Evolutionary conservation across 2,888 invertebrate species (phyloP), one percentile per base, ranked within the genome.

Genomic region (Rhyacophila evoluta): DNA sequence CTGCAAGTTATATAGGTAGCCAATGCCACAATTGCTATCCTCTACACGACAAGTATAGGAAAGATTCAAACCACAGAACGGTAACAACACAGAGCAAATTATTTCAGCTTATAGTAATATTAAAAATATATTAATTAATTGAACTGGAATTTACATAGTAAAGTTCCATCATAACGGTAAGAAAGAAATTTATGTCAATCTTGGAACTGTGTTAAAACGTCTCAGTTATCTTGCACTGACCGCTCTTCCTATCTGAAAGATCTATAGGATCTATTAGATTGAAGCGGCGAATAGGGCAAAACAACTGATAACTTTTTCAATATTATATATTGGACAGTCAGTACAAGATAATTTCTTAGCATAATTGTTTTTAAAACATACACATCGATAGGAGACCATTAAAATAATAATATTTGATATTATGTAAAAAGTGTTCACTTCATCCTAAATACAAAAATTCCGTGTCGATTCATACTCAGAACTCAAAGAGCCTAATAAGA

Each of bases 41-140:
- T 55, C 55, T 19, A 25, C 55, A 55, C 25, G 25, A 19, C 2
- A 25, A 55, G 55, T 55, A 19, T 55, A 55, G 15, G 19, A 19
- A 8, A 19, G 19, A 25, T 55, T 55, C 55, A 55, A 55, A 25
- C 19, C 55, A 55, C 55, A 55, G 8, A 55, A 55, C 55, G 19
- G 19, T 19, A 55, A 55, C 55, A 55, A 25, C 19, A 55, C 55
- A 55, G 19, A 55, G 55, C 55, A 19, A 55, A 55, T 25, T 2
- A 55, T 10, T 19, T 19, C 10, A 55, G 55, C 15, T 55, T 55
- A 55, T 12, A 15, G n/a, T 12, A 15, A 39, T 39, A 39, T 39
- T 39, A 39, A 39, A 55, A 55, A 19, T 55, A 12, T 55, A 70
- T 70, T 33, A 41, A 41, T 41, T 15, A 11, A 70, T 27, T 70